A percentile compares a stretch with the other conserved stretches of the same genome.
Evolutionary conservation across 2,888 invertebrate species (phyloP).

Genomic region (Plebejus argus): DNA sequence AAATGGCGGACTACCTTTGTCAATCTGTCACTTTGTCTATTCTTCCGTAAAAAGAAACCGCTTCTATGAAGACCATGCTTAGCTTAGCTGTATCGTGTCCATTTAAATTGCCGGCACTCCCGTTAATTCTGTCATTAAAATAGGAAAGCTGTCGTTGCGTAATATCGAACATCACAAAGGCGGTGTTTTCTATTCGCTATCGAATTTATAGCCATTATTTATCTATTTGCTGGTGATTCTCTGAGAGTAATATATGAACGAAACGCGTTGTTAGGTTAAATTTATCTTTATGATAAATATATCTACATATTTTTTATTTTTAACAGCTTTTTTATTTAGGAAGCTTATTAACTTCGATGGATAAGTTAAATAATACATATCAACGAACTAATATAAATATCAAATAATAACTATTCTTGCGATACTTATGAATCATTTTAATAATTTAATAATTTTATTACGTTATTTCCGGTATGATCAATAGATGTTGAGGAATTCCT

Average conservation of each 20-base stretch:
- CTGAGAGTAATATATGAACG: constrained; percentile 18
- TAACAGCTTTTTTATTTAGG: neutral
- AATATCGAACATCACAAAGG: constrained; percentile 6
- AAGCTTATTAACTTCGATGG: neutral
- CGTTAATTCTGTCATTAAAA: neutral
- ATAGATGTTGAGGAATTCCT: too few species aligned
- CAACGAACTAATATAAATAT: too few species aligned
- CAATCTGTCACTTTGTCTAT: too few species aligned
- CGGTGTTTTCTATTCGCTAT: constrained; percentile 3
- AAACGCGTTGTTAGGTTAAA: neutral
- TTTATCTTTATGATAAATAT: constrained; percentile 13
- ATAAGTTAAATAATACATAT: neutral
- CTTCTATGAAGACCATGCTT: too few species aligned
- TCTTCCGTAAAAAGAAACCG: too few species aligned
- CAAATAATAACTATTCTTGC: too few species aligned
- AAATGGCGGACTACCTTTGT: too few species aligned
- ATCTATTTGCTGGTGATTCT: constrained; percentile 18
- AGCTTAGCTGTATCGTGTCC: too few species aligned
- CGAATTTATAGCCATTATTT: constrained; percentile 6
- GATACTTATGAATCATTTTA: too few species aligned
- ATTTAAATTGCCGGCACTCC: too few species aligned
- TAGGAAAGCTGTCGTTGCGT: constrained; percentile 1
- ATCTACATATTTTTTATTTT: neutral
- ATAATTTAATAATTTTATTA: too few species aligned
- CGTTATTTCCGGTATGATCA: too few species aligned